A percentile compares a stretch with the other conserved stretches of the same genome.
Evolutionary conservation across 1,140 invertebrate genomes (phyloP).

Genomic region (Philopotamus ludificatus): DNA sequence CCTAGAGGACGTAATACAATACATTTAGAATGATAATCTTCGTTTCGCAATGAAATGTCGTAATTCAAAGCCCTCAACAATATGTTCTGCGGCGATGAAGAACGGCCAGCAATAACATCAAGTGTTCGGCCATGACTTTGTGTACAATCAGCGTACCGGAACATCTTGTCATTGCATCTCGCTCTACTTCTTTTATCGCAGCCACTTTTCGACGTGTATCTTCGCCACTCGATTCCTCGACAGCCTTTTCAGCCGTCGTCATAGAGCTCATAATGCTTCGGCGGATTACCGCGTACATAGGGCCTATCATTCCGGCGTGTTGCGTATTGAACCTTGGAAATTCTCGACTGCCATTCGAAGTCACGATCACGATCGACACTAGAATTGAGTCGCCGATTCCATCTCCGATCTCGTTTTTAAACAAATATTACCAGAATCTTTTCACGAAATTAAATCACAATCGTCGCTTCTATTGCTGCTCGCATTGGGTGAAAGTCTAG

Average conservation of each 20-base stretch:
- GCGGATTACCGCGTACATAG: neutral
- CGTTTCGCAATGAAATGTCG: conserved; percentile 25
- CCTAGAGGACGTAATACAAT: conserved; percentile 3
- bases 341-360: conserved; percentile 8
- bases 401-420: conserved; percentile 8
- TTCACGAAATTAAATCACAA: no score
- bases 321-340: conserved; percentile 19
- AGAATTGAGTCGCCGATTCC: conserved; percentile 18
- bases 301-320: conserved; percentile 13
- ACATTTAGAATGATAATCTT: conserved; percentile 8
- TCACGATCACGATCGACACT: conserved; percentile 26
- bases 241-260: neutral
- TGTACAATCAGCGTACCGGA: conserved; percentile 34
- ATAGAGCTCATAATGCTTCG: neutral
- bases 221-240: no score
- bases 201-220: conserved; percentile 5
- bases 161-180: conserved; percentile 37
- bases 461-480: no score
- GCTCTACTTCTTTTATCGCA: conserved; percentile 36
- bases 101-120: neutral
- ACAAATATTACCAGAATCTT: no score
- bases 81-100: neutral
- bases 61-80: neutral
- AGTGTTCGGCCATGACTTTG: conserved; percentile 38
- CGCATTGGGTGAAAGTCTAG: no score